Percentiles rank a stretch among this genome's conserved stretches.
These are phyloP conservation scores for Hermaeophaga mercurialis DNA, from an alignment of 2,888 invertebrate genomes.

Conservation along the genomic window DNA sequence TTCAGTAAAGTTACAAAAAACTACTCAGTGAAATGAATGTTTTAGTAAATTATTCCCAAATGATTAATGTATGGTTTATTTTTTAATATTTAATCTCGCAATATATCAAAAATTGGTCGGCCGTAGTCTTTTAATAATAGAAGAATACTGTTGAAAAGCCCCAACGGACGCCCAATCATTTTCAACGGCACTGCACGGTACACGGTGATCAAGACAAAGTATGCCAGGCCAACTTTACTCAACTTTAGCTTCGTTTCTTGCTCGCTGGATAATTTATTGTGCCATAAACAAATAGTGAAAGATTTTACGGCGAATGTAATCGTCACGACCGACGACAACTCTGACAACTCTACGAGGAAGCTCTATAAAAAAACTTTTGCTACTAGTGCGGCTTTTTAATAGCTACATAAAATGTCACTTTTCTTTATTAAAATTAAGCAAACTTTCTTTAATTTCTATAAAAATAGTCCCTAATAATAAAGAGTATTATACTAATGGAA, in stretches of 20 bases:
- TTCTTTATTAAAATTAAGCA: not conserved
- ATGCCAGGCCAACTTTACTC: constrained; percentile 2
- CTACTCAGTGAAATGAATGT: too few species aligned
- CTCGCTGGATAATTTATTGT: constrained; percentile 15
- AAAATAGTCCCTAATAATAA: too few species aligned
- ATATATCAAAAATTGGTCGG: too few species aligned
- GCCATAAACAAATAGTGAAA: constrained; percentile 23
- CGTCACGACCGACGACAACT: constrained; percentile 18
- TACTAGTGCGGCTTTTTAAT: constrained; percentile 8
- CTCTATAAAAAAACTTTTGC: constrained; percentile 2
- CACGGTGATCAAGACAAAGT: constrained; percentile 4
- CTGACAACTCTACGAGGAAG: constrained; percentile 14
- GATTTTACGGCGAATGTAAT: constrained; percentile 17
- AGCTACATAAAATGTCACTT: constrained; percentile 6
- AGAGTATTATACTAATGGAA: too few species aligned
- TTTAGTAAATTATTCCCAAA: too few species aligned
- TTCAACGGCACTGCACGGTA: not conserved
- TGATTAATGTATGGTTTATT: too few species aligned
- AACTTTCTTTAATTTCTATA: constrained; percentile 1
- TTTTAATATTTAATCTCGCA: too few species aligned
- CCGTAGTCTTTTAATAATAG: too few species aligned
- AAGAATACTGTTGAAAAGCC: too few species aligned
- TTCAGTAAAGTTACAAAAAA: too few species aligned
- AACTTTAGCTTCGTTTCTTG: not conserved
- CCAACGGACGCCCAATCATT: not conserved